Percentiles rank a stretch among this genome's conserved stretches.
Evolutionary conservation across 2,113 vertebrate species (phyloP).

Genomic region (Nesogale talazaci): DNA sequence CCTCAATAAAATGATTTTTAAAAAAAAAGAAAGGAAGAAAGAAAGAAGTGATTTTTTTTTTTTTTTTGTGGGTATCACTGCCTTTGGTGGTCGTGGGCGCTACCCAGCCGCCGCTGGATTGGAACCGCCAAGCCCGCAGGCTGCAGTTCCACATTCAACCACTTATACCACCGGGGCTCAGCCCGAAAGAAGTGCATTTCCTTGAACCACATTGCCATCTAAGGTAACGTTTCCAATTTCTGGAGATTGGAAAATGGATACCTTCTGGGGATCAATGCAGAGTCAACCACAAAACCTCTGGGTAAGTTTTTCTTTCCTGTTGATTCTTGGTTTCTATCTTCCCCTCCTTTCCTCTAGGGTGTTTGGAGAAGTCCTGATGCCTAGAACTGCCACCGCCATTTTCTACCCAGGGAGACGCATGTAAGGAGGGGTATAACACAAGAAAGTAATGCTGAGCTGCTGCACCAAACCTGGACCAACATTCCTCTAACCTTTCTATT

Average conservation of each 20-base stretch:
- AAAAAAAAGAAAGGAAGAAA: too few species aligned
- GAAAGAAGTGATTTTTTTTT: too few species aligned
- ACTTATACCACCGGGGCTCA: too few species aligned
- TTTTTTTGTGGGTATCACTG: too few species aligned
- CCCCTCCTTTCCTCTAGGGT: not conserved
- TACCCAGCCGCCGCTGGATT: too few species aligned
- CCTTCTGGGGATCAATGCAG: not conserved
- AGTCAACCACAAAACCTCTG: not conserved
- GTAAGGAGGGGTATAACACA: not conserved
- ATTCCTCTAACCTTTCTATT: not conserved
- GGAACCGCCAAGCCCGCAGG: too few species aligned
- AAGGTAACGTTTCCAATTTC: not conserved
- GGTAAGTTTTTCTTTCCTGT: constrained; percentile 10
- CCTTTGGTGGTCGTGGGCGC: too few species aligned
- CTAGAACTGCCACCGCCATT: not conserved
- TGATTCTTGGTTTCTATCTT: not conserved
- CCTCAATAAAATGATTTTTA: too few species aligned
- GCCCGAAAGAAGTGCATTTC: too few species aligned
- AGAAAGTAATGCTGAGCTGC: not conserved
- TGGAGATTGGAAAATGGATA: not conserved
- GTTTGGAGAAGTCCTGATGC: not conserved
- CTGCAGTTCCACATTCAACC: too few species aligned
- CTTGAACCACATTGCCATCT: not conserved
- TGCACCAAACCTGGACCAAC: not conserved
- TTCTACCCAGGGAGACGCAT: not conserved